Conservation (phyloP, 2,797 vertebrate genomes). For the Sebastiscus tertius region DNA sequence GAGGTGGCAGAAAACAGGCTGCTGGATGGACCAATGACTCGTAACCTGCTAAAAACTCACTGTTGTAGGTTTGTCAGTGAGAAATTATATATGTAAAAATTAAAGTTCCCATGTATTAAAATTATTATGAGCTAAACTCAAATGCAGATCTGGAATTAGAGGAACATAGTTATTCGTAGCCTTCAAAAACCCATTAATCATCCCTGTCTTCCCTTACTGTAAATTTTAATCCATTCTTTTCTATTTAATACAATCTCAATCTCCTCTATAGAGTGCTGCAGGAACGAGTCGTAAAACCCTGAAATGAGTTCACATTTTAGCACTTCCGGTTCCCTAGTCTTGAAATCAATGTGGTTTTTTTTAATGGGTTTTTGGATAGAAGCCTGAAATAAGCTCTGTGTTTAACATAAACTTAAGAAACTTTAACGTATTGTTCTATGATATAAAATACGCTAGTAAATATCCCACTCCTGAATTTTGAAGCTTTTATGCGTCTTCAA, state of each 20-base stretch:
- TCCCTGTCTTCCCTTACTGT: fast-evolving
- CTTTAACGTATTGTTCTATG: no score
- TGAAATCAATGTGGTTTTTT: no score
- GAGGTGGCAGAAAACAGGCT: background rate
- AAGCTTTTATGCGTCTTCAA: no score
- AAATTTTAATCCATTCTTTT: background rate
- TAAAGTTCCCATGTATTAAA: background rate
- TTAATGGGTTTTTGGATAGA: no score
- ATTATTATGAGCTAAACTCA: background rate
- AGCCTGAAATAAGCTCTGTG: no score
- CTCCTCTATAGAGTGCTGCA: no score
- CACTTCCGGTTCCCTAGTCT: no score
- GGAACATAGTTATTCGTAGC: background rate
- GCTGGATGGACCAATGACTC: constrained; percentile 1
- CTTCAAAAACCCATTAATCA: background rate
- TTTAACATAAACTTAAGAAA: no score
- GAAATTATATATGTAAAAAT: background rate
- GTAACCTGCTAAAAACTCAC: background rate
- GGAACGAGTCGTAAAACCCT: no score
- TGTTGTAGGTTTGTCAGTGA: background rate
- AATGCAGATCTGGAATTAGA: background rate
- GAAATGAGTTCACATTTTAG: no score
- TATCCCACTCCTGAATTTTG: no score
- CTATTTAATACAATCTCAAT: background rate
- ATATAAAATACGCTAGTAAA: no score